A percentile compares a stretch with the other conserved stretches of the same genome.
Conservation (phyloP, 2,888 invertebrate species). For the Dolichopus griseipennis region DNA sequence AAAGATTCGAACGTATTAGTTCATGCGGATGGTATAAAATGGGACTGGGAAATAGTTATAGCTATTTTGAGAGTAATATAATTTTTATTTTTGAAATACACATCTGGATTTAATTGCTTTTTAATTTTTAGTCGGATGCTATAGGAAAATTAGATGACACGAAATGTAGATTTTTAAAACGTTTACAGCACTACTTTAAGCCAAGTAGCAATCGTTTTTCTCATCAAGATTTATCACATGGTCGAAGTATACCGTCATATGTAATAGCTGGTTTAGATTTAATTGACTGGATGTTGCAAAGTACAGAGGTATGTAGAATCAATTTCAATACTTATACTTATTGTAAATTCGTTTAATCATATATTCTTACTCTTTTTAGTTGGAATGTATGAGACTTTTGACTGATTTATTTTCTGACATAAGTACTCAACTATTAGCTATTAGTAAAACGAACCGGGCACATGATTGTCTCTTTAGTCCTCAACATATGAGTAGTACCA, state of each 20-base stretch:
- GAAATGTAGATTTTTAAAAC: slow-evolving; percentile 59
- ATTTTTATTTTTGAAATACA: slow-evolving; percentile 24
- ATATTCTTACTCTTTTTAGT: slow-evolving; percentile 36
- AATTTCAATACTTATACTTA: slow-evolving; percentile 8
- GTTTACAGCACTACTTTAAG: slow-evolving; percentile 74
- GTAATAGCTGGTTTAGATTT: slow-evolving; percentile 41
- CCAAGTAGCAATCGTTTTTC: slow-evolving; percentile 84
- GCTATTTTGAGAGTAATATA: slow-evolving; percentile 66
- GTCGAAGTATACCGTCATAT: slow-evolving; percentile 35
- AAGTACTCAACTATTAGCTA: slow-evolving; percentile 61
- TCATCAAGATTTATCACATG: slow-evolving; percentile 60
- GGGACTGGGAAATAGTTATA: slow-evolving; percentile 90
- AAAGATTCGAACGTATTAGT: slow-evolving; percentile 74
- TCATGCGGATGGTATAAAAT: slow-evolving; percentile 69
- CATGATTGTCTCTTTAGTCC: slow-evolving; percentile 85
- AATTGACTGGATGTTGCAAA: slow-evolving; percentile 39
- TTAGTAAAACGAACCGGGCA: slow-evolving; percentile 63
- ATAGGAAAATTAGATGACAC: slow-evolving; percentile 57
- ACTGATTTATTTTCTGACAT: slow-evolving; percentile 75
- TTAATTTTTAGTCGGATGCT: slow-evolving; percentile 38
- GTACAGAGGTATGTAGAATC: slow-evolving; percentile 29
- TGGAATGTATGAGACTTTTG: slow-evolving; percentile 61
- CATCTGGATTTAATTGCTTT: slow-evolving; percentile 22
- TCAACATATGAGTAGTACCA: slow-evolving; percentile 76
- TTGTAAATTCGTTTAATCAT: no score